phyloP scores from a whole-genome alignment of 1,140 invertebrate genomes.

The Drosophila watanabei region DNA sequence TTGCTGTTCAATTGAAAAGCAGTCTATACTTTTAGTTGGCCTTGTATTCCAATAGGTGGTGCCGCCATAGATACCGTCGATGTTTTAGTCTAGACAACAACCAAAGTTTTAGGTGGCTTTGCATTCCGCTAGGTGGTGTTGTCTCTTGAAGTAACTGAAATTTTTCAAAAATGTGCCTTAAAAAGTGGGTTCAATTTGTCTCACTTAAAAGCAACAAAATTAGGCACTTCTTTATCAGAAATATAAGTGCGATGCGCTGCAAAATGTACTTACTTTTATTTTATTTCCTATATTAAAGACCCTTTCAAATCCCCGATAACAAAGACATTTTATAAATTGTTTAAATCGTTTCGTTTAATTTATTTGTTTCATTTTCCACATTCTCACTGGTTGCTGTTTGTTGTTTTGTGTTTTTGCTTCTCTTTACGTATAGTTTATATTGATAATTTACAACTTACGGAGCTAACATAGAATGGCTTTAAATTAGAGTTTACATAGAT shows the following conservation, averaged over 20 bases:
- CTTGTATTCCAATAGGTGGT: no score
- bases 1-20: no score
- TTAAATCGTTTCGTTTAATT: slow-evolving; percentile 72
- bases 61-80: no score
- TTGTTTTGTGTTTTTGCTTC: slow-evolving; percentile 39
- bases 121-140: neutral
- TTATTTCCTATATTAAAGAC: neutral
- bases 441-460: slow-evolving; percentile 83
- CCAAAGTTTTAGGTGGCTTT: no score
- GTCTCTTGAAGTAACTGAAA: neutral
- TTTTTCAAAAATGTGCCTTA: neutral
- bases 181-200: neutral
- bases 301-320: neutral
- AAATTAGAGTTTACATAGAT: slow-evolving; percentile 80
- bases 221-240: neutral
- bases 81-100: no score
- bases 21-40: no score
- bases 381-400: slow-evolving; percentile 75
- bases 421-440: slow-evolving; percentile 72
- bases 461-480: slow-evolving; percentile 79
- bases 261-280: no score
- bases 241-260: no score
- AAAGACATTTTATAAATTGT: slow-evolving; percentile 28
- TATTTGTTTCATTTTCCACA: slow-evolving; percentile 77
- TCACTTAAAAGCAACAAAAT: neutral